Conservation (phyloP, 2,797 vertebrate genomes). For the Silurus lanzhouensis region DNA sequence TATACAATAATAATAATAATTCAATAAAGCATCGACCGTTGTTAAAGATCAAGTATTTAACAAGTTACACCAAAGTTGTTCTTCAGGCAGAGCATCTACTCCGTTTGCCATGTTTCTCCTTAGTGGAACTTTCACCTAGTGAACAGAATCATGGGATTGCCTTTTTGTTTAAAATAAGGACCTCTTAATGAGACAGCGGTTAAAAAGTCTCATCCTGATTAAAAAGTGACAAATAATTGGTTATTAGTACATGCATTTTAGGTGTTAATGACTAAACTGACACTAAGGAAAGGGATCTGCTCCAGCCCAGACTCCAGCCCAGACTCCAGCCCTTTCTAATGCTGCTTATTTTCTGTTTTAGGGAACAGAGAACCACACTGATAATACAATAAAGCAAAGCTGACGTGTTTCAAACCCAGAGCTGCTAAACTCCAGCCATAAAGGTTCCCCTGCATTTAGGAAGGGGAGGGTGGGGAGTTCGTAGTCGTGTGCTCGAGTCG, state of each 20-base stretch:
- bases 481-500: constrained; percentile 24
- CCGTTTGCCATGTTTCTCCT: not conserved
- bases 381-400: constrained; percentile 54
- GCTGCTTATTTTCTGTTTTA: constrained; percentile 64
- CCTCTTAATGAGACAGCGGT: too few species aligned
- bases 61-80: not conserved
- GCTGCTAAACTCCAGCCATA: constrained; percentile 73
- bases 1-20: too few species aligned
- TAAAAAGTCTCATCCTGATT: not conserved
- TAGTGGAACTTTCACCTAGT: too few species aligned
- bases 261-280: not conserved
- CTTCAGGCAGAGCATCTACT: not conserved
- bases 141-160: not conserved
- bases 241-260: not conserved
- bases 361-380: constrained; percentile 68
- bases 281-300: not conserved
- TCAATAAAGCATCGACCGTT: too few species aligned
- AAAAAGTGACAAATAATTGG: not conserved
- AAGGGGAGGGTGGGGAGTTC: constrained; percentile 27
- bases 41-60: not conserved
- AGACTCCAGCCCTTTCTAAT: constrained; percentile 47
- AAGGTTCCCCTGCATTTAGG: constrained; percentile 55
- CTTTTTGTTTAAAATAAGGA: too few species aligned
- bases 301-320: constrained; percentile 8
- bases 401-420: constrained; percentile 62